Evolutionary conservation across 2,888 invertebrate species (phyloP).

Genomic region (Mythimna loreyi): DNA sequence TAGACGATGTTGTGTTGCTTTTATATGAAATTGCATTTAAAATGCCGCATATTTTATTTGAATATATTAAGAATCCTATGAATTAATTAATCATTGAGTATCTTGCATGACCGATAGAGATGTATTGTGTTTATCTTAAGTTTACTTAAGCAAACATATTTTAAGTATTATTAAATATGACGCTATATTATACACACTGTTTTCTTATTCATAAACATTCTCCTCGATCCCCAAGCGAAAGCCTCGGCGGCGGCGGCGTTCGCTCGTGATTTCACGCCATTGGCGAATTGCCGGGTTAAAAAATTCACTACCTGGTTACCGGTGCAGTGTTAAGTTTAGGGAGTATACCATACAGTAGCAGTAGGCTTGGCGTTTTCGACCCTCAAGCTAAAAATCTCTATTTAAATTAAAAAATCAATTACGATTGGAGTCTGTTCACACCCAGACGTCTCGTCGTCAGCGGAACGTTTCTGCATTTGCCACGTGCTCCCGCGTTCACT

Average conservation of each 20-base stretch:
- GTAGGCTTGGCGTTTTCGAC: too few species aligned
- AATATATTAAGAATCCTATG: slow-evolving; percentile 30
- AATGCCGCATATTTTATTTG: slow-evolving; percentile 34
- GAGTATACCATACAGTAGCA: too few species aligned
- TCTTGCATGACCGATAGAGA: slow-evolving; percentile 20
- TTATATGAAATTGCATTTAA: slow-evolving; percentile 49
- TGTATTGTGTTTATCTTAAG: slow-evolving; percentile 38
- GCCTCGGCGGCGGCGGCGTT: too few species aligned
- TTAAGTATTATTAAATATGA: slow-evolving; percentile 40
- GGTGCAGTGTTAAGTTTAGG: not conserved
- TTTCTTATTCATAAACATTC: slow-evolving; percentile 20
- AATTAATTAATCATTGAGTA: slow-evolving; percentile 29
- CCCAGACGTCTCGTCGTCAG: too few species aligned
- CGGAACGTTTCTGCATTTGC: too few species aligned
- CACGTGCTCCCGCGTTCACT: too few species aligned
- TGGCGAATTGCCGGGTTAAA: too few species aligned
- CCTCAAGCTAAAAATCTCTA: too few species aligned
- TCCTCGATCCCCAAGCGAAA: too few species aligned
- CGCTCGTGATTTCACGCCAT: too few species aligned
- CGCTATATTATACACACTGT: slow-evolving; percentile 20
- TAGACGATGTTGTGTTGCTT: slow-evolving; percentile 32
- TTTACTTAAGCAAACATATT: slow-evolving; percentile 36
- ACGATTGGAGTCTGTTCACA: too few species aligned
- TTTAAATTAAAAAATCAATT: too few species aligned
- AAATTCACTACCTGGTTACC: not conserved